These are phyloP conservation scores for Helicoverpa armigera DNA, from an alignment of 1,140 invertebrate species.

Conservation along the genomic window DNA sequence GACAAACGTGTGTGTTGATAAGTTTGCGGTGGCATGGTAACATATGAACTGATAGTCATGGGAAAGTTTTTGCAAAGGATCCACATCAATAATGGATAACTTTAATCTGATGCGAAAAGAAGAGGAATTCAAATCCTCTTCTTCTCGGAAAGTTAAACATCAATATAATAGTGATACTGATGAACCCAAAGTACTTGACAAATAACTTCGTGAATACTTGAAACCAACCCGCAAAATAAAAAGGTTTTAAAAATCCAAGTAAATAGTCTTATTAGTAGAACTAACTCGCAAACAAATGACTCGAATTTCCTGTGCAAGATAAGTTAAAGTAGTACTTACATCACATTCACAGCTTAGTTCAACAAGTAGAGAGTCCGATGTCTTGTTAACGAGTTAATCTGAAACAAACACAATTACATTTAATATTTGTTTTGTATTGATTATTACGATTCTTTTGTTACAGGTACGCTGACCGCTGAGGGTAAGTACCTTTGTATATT, in stretches of 20 bases:
- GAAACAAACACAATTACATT: not conserved
- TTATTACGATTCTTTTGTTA: no score
- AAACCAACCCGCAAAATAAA: no score
- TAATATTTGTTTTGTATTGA: not conserved
- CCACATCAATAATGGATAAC: not conserved
- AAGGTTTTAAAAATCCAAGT: no score
- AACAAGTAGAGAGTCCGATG: conserved; percentile 7
- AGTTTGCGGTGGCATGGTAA: not conserved
- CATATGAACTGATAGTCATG: not conserved
- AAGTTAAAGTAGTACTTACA: conserved; percentile 11
- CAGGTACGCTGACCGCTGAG: no score
- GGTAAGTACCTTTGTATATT: no score
- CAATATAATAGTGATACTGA: no score
- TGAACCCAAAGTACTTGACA: no score
- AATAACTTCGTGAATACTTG: no score
- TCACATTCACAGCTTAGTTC: conserved; percentile 3
- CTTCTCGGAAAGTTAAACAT: no score
- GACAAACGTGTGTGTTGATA: conserved; percentile 2
- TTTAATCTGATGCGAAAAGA: not conserved
- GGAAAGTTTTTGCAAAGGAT: not conserved
- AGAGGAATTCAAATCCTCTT: not conserved
- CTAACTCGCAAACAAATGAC: no score
- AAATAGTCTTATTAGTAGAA: no score
- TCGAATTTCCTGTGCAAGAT: not conserved
- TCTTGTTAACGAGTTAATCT: not conserved